Percentiles rank a stretch among this genome's conserved stretches.
Evolutionary conservation across 2,797 vertebrate species (phyloP).

Genomic region (Pygocentrus nattereri): DNA sequence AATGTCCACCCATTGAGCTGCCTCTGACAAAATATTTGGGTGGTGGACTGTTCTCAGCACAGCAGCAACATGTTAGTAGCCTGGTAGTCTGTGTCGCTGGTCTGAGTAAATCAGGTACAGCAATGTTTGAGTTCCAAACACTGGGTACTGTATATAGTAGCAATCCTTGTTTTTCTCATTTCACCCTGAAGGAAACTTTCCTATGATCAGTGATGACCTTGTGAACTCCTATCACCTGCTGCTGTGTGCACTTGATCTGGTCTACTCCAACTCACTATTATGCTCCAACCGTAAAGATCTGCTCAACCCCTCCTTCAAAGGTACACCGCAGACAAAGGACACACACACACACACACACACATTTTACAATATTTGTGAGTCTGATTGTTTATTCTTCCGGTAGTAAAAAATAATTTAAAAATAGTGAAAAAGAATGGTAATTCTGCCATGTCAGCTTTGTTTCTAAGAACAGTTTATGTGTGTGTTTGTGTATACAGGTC

Average conservation of each 20-base stretch:
- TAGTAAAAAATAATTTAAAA: too few relatives aligned
- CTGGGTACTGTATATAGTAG: not conserved
- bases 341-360: not conserved
- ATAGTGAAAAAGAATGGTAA: too few relatives aligned
- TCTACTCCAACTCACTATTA: conserved; percentile 90
- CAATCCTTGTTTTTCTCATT: not conserved
- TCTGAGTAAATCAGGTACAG: not conserved
- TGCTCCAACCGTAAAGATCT: conserved; percentile 91
- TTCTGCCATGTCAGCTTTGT: conserved; percentile 24
- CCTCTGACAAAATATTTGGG: not conserved
- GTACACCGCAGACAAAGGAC: conserved; percentile 67
- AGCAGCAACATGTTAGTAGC: not conserved
- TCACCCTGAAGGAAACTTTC: conserved; percentile 87
- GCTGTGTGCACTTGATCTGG: conserved; percentile 90
- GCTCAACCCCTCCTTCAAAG: conserved; percentile 89
- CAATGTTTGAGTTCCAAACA: not conserved
- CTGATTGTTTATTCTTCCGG: not conserved
- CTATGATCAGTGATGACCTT: conserved; percentile 96
- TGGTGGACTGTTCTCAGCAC: not conserved
- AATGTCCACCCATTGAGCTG: not conserved
- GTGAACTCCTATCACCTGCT: conserved; percentile 97
- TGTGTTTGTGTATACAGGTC: conserved; percentile 70
- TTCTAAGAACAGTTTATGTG: not conserved
- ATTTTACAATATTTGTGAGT: not conserved
- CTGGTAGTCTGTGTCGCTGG: not conserved